Base-by-base conservation (phyloP, 2,113 vertebrate species). In the Limnothrissa miodon region DNA sequence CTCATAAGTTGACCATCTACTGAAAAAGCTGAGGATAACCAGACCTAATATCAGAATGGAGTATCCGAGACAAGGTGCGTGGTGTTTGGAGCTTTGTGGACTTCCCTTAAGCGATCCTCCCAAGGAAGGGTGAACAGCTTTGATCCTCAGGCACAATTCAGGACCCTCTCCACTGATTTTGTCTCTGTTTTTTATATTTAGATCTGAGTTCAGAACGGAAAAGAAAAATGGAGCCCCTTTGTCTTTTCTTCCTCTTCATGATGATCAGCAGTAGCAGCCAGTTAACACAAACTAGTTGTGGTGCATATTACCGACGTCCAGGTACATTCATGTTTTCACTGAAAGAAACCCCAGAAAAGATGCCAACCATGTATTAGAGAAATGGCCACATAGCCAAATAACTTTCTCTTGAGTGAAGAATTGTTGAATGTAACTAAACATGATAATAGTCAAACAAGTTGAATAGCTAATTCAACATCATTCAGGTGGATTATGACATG, bases 221-320 rank as follows among this genome's bases (percentile, higher is more conserved):
- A 83, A 81, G 66, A 59, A 89, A 85, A 66, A 90, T 91, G 88
- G 70, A 81, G 21, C 83, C 87, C 78, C 53, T 86, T 78, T 79
- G 88, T 33, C 9, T 91, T 23, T 59, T 79, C 15, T 83, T 91
- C 25, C 59, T 79, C 15, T 83, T 88, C 1, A 53, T 81, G 33
- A 82, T 91, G 46, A 70, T 85, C n/a, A 78, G 46, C 15, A 59
- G 85, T 25, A 86, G 84, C 80, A 79, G 84, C 81, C 88, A 91
- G 81, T 78, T 91, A 44, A 66, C 21, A 51, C 15, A 59, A 15
- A 13, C 1, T n/a, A 81, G 85, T 15, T 92, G 91, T 79, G 84
- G 78, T 78, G 1, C 1, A 23, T 53, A 80, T 7, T 45, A 45
- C n/a, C 84, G 89, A 39, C 87, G 87, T 48, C 91, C 90, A 91